Evolutionary conservation across 2,797 vertebrate species (phyloP).

Genomic region (Rhinella marina): DNA sequence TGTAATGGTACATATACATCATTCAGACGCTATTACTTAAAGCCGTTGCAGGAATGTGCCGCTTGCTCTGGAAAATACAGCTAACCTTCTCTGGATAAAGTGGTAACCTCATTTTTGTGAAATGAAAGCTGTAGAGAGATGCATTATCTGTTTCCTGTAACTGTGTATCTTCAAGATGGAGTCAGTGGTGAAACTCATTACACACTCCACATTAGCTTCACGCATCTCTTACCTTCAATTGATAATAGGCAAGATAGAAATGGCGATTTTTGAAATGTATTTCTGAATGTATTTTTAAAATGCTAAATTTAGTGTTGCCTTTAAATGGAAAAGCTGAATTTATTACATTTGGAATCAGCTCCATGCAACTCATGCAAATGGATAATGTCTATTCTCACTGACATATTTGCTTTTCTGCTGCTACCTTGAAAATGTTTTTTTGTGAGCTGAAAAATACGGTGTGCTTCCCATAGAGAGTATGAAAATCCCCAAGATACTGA

Average conservation of each 20-base stretch:
- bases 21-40: constrained; percentile 17
- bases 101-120: constrained; percentile 35
- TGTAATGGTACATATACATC: constrained; percentile 14
- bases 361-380: constrained; percentile 42
- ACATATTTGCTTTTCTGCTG: constrained; percentile 34
- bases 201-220: constrained; percentile 30
- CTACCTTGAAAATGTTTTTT: constrained; percentile 36
- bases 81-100: constrained; percentile 16
- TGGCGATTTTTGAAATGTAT: constrained; percentile 40
- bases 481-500: not conserved
- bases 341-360: constrained; percentile 18
- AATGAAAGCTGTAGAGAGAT: constrained; percentile 28
- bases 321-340: constrained; percentile 36
- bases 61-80: not conserved
- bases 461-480: constrained; percentile 9
- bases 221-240: constrained; percentile 26
- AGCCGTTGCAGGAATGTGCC: not conserved
- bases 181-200: constrained; percentile 29
- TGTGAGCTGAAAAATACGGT: constrained; percentile 32
- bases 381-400: constrained; percentile 46
- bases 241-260: constrained; percentile 35
- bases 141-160: constrained; percentile 19
- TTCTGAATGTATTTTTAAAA: constrained; percentile 30
- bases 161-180: constrained; percentile 26
- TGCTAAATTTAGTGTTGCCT: constrained; percentile 31